A percentile compares a stretch with the other conserved stretches of the same genome.
Conservation (phyloP, 2,113 vertebrate genomes). For the Gracilinanus agilis region DNA sequence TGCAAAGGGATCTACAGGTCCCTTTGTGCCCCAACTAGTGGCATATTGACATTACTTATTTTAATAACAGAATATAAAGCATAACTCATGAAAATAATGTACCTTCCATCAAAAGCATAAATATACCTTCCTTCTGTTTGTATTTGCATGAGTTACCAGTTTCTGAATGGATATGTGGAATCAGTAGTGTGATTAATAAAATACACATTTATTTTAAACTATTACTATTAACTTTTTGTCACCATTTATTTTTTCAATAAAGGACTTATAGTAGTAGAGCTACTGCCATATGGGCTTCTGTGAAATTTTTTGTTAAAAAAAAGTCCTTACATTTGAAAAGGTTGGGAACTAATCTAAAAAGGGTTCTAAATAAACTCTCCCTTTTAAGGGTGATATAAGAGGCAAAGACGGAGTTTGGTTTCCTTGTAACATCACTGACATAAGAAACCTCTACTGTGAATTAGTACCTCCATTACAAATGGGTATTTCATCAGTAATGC, state of each 20-base stretch:
- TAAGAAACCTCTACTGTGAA: background rate
- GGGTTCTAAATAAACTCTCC: background rate
- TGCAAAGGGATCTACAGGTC: background rate
- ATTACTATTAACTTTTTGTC: background rate
- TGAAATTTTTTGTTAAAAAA: background rate
- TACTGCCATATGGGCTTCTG: background rate
- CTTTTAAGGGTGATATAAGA: no score
- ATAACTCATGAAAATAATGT: background rate
- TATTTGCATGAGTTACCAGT: background rate
- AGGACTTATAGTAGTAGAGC: background rate
- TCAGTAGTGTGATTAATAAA: background rate
- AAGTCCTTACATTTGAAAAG: background rate
- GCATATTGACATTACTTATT: background rate
- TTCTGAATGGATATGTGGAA: background rate
- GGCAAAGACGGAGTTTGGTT: background rate
- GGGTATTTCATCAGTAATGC: background rate
- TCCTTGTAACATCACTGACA: background rate
- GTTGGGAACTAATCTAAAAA: background rate
- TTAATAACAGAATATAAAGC: background rate
- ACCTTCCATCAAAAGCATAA: background rate
- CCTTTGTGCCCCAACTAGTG: background rate
- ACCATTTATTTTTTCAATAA: background rate
- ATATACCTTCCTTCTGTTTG: background rate
- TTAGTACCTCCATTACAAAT: background rate
- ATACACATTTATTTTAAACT: background rate